phyloP scores from a whole-genome alignment of 1,140 invertebrate species.

The Temnothorax longispinosus region DNA sequence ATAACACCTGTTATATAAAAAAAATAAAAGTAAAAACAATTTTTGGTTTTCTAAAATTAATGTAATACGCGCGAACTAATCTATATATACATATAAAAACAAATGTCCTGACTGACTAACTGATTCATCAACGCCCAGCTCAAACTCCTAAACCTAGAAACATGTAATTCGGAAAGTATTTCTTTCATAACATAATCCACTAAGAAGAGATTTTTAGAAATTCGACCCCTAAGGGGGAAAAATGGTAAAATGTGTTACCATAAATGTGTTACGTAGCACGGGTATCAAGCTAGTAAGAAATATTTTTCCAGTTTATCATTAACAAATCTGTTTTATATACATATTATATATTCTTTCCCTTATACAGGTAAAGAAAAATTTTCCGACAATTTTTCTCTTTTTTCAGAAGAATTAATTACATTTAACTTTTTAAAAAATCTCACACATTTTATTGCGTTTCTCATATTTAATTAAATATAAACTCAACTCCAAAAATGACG shows the following conservation, averaged over 20 bases:
- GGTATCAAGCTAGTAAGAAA: background rate
- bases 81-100: too few relatives aligned
- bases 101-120: too few relatives aligned
- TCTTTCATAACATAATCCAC: too few relatives aligned
- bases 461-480: slow-evolving; percentile 20
- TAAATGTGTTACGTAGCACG: too few relatives aligned
- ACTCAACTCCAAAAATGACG: background rate
- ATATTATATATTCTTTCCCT: background rate
- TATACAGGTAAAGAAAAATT: background rate
- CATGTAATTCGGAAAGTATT: too few relatives aligned
- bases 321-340: background rate
- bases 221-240: too few relatives aligned
- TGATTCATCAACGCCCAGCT: too few relatives aligned
- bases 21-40: background rate
- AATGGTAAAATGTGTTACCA: too few relatives aligned
- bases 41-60: background rate
- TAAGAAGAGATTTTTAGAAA: too few relatives aligned
- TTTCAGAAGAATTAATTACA: background rate
- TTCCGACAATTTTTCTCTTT: too few relatives aligned
- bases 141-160: too few relatives aligned
- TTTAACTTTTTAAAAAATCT: background rate
- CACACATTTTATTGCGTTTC: background rate
- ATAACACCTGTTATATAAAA: background rate
- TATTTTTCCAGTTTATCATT: background rate
- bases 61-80: background rate